Evolutionary conservation across 2,113 vertebrate genomes (phyloP), one percentile per base, ranked within the genome.

Genomic region (Phrynocephalus versicolor): DNA sequence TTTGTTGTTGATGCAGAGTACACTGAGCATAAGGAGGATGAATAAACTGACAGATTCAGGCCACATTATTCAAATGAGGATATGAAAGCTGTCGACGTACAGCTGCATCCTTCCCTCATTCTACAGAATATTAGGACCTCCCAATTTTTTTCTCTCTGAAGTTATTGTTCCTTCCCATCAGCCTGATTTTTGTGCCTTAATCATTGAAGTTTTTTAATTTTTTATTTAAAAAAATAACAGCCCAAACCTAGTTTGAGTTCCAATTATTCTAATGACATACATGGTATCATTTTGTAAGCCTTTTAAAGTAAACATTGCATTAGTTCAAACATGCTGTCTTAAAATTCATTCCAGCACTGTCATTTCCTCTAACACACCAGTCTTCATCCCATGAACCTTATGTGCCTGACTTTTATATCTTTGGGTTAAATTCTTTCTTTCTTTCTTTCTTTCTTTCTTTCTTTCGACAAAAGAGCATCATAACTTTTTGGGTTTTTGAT

Each of bases 41-140:
- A 94, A 97, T 97, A 97, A 95, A 96, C 95, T 98, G 97, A 98
- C 97, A 97, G 98, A 99, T 98, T 98, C 97, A 98, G 98, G 98
- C 96, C 98, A 97, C 97, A 97, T 97, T 98, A 98, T 99, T 99
- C 97, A 99, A 98, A 99, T 99, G 97, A 99, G 97, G 96, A 96
- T 94, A 94, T 98, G 97, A 98, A 97, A 97, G 96, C 97, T 97
- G 96, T 96, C 96, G 96, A 96, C 96, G 95, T 96, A 96, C 98
- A 97, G 97, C 97, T 98, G 97, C 97, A 97, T 96, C 94, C 96
- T 96, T 96, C 96, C 58, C 94, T 97, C 96, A 96, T 95, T 97
- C 96, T 95, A 96, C 97, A 96, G 95, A 97, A 97, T 96, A 97
- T 95, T 96, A 96, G 96, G 96, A 97, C 97, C 97, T 97, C 97